Percentiles rank a stretch among this genome's conserved stretches.
Evolutionary conservation across 2,113 vertebrate species (phyloP).

Genomic region (Haemorhous mexicanus): DNA sequence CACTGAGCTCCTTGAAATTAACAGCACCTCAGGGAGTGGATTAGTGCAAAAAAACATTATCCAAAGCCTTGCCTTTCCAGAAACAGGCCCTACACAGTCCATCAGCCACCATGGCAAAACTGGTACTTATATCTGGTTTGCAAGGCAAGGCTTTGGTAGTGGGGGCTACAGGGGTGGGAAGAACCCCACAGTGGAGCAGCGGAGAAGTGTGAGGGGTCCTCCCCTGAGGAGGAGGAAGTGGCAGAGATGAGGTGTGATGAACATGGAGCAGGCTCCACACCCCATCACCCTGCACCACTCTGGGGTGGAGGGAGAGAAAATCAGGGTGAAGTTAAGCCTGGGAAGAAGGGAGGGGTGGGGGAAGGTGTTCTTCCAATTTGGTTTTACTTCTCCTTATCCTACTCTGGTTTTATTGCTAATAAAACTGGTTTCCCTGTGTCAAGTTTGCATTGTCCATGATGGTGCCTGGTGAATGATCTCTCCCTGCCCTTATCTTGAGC

Average conservation of each 20-base stretch:
- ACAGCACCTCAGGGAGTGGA: background rate
- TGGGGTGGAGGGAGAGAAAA: background rate
- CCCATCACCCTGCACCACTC: accelerated
- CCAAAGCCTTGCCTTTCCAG: background rate
- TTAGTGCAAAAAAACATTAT: background rate
- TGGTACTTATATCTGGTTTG: background rate
- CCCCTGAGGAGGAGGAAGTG: background rate
- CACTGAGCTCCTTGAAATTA: background rate
- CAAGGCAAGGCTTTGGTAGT: background rate
- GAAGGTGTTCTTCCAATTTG: background rate
- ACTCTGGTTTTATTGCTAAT: background rate
- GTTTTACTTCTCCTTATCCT: background rate
- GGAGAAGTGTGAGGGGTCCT: background rate
- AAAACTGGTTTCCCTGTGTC: background rate
- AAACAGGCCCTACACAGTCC: background rate
- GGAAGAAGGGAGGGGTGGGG: background rate
- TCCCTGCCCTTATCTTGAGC: background rate
- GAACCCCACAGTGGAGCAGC: background rate
- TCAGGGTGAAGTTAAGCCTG: background rate
- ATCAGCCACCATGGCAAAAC: background rate
- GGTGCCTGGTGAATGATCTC: background rate
- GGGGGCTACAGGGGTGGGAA: background rate
- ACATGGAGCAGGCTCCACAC: background rate
- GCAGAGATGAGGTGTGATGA: background rate
- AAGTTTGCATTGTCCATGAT: accelerated